phyloP scores from a whole-genome alignment of 1,140 invertebrate species.

The Nasonia giraulti region DNA sequence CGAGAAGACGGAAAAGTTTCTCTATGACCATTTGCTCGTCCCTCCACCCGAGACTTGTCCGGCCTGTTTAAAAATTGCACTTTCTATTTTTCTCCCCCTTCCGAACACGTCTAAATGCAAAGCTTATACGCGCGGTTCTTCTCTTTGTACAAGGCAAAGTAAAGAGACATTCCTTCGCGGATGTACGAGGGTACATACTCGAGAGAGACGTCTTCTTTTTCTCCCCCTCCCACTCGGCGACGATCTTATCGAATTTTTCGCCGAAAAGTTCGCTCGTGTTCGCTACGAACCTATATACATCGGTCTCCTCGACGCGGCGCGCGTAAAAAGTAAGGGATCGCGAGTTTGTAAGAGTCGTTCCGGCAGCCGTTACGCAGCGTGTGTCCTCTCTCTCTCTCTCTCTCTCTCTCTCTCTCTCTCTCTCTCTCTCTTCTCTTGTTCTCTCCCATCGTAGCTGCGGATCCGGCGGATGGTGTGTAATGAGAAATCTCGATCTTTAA shows the following conservation, averaged over 20 bases:
- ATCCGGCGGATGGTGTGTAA: background rate
- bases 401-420: background rate
- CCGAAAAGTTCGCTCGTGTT: background rate
- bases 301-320: background rate
- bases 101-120: constrained; percentile 9
- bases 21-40: constrained; percentile 18
- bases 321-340: constrained; percentile 21
- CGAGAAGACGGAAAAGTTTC: constrained; percentile 25
- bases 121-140: background rate
- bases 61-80: constrained; percentile 23
- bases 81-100: background rate
- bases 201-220: background rate
- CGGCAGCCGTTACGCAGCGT: no score
- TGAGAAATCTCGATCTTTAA: background rate
- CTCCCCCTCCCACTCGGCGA: background rate
- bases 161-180: background rate
- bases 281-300: background rate
- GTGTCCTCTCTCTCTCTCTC: background rate
- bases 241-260: constrained; percentile 37
- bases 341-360: constrained; percentile 35
- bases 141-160: background rate
- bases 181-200: background rate
- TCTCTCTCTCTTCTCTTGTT: background rate
- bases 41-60: background rate
- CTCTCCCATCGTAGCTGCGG: background rate